These are phyloP conservation scores for Tamandua tetradactyla DNA, from an alignment of 2,797 vertebrate genomes.

Conservation along the genomic window DNA sequence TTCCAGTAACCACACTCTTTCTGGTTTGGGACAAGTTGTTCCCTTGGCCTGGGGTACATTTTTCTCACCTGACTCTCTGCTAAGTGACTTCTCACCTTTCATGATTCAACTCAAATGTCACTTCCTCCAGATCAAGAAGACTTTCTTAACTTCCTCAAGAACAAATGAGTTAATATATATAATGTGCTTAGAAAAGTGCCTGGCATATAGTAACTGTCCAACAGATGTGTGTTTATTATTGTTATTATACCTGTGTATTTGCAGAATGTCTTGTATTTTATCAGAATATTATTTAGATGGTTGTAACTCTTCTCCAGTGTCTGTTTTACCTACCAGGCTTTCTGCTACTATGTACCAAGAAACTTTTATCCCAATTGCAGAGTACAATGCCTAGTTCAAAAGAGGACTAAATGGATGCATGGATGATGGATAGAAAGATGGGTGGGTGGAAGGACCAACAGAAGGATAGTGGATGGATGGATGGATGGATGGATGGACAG, in stretches of 20 bases:
- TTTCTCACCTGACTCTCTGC: background rate
- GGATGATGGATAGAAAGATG: background rate
- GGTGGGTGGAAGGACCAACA: background rate
- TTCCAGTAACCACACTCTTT: background rate
- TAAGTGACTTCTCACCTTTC: background rate
- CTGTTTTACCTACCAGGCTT: background rate
- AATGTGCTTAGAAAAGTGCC: background rate
- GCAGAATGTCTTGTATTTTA: background rate
- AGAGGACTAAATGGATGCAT: background rate
- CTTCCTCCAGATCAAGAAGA: background rate
- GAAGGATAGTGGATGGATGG: no score
- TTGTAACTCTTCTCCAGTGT: background rate
- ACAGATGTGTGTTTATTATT: background rate
- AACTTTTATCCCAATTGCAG: background rate
- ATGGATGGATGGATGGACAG: background rate
- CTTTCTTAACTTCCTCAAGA: background rate
- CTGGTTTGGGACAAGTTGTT: background rate
- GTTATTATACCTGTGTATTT: background rate
- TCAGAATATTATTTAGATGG: background rate
- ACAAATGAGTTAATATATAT: background rate
- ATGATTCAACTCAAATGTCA: background rate
- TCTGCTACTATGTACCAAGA: background rate
- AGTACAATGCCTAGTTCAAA: background rate
- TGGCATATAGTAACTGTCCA: background rate
- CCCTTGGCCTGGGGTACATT: background rate